phyloP scores from a whole-genome alignment of 2,113 vertebrate genomes.

The Sapayoa aenigma region DNA sequence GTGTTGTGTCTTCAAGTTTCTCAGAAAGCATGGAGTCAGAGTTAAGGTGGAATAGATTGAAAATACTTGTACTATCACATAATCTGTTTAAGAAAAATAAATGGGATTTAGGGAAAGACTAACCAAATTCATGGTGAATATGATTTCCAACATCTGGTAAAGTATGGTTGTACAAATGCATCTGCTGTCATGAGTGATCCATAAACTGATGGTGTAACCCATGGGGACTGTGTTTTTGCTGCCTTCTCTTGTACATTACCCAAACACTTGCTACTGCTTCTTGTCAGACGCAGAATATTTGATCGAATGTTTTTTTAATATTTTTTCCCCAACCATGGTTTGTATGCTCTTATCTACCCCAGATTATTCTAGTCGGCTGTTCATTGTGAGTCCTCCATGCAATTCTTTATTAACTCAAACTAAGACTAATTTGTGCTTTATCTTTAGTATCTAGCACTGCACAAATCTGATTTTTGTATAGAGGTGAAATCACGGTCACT shows the following conservation, averaged over 20 bases:
- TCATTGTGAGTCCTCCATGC: neutral
- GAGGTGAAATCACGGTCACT: neutral
- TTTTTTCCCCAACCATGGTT: fast-evolving
- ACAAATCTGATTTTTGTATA: neutral
- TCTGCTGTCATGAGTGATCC: neutral
- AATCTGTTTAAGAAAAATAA: neutral
- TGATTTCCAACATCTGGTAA: neutral
- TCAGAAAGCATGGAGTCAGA: neutral
- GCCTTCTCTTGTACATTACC: neutral
- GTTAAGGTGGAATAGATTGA: neutral
- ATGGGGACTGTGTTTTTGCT: neutral
- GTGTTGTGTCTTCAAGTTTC: neutral
- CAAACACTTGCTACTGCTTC: neutral
- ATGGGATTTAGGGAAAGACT: neutral
- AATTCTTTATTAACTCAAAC: neutral
- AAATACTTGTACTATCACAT: neutral
- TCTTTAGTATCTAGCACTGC: neutral
- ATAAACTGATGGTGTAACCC: neutral
- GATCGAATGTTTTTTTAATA: neutral
- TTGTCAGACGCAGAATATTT: neutral
- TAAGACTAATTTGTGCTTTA: neutral
- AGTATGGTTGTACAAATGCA: neutral
- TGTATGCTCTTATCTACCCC: neutral
- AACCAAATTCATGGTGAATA: neutral
- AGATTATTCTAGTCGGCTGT: neutral